Conservation (phyloP, 2,113 vertebrate species). For the Myotis lucifugus region DNA sequence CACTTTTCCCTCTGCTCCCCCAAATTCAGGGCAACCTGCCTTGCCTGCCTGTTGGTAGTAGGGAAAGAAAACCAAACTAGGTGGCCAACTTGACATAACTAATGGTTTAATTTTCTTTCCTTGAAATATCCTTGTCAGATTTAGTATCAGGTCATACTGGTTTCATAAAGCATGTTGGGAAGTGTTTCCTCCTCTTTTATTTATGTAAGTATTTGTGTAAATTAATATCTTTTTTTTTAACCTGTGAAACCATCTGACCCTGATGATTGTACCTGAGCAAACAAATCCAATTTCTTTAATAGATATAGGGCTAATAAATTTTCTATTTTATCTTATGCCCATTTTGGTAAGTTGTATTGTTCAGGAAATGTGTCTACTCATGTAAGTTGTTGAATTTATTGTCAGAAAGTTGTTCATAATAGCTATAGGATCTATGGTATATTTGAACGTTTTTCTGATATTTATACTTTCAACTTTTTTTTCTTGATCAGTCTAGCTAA, state of each 20-base stretch:
- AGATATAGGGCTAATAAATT: background rate
- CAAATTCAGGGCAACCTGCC: background rate
- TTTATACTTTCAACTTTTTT: background rate
- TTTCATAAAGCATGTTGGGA: background rate
- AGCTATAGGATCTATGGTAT: background rate
- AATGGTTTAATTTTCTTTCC: constrained; percentile 6
- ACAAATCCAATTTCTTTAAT: background rate
- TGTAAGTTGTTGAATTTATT: constrained; percentile 1
- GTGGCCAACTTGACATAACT: background rate
- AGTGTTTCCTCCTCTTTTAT: background rate
- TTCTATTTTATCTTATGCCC: background rate
- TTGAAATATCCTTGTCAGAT: background rate
- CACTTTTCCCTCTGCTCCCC: no score
- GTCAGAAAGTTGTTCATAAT: background rate
- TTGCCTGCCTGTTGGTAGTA: background rate
- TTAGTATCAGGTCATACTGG: background rate
- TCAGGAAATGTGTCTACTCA: background rate
- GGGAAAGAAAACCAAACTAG: background rate
- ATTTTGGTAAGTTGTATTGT: background rate
- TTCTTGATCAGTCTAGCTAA: background rate
- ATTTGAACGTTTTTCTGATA: background rate
- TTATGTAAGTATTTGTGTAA: background rate
- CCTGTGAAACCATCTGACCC: background rate
- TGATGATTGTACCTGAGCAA: background rate
- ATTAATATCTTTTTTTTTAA: background rate